A percentile compares a stretch with the other conserved stretches of the same genome.
Conservation (phyloP, 2,797 vertebrate species). For the Alauda arvensis region DNA sequence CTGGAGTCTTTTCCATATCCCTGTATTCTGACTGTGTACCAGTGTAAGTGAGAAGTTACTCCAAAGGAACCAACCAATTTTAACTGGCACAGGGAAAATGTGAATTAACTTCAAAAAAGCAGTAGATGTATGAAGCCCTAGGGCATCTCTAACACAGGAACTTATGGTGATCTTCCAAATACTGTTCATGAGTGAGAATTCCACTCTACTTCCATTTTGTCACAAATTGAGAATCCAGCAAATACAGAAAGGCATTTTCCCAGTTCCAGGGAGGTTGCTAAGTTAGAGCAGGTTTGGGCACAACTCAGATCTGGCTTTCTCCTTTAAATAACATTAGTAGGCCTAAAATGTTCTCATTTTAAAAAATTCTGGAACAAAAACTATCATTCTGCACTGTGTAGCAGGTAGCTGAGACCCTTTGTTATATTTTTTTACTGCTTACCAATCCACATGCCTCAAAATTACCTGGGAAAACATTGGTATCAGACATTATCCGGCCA, state of each 20-base stretch:
- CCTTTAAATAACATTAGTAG: neutral
- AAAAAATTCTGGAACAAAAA: neutral
- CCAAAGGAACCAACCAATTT: neutral
- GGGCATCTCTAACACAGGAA: neutral
- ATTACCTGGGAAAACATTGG: neutral
- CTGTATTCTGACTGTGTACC: neutral
- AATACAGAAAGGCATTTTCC: neutral
- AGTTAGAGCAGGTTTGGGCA: neutral
- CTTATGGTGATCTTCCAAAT: neutral
- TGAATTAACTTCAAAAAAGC: neutral
- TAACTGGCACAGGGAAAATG: neutral
- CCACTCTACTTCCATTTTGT: neutral
- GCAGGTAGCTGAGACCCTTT: neutral
- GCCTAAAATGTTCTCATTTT: neutral
- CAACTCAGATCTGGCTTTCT: neutral
- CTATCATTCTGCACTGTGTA: neutral
- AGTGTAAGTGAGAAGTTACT: neutral
- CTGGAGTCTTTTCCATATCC: neutral
- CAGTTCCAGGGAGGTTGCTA: neutral
- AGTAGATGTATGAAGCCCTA: neutral
- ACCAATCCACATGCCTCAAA: neutral
- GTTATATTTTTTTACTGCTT: neutral
- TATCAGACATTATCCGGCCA: neutral
- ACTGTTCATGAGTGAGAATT: neutral
- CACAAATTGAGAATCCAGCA: neutral